Conservation (phyloP, 2,797 vertebrate species). For the Gouania willdenowi region DNA sequence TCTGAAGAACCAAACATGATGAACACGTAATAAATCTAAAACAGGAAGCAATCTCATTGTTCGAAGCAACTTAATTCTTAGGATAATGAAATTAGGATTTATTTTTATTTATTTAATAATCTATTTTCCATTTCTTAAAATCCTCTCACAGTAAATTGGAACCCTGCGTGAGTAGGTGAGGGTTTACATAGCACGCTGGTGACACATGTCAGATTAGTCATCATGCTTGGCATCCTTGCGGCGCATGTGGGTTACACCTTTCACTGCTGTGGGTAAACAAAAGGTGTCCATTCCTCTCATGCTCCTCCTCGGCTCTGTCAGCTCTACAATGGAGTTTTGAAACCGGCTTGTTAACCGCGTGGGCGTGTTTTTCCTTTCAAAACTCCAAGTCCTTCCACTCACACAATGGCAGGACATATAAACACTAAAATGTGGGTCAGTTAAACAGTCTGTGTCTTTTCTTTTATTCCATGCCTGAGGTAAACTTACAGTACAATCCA, state of each 20-base stretch:
- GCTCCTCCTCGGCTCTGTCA: slow-evolving; percentile 38
- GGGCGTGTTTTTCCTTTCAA: slow-evolving; percentile 61
- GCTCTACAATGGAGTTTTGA: slow-evolving; percentile 33
- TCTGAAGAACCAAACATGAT: too few species aligned
- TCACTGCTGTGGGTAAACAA: slow-evolving; percentile 26
- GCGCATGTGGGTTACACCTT: slow-evolving; percentile 25
- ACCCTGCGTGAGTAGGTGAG: too few species aligned
- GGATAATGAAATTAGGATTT: too few species aligned
- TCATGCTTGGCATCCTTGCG: slow-evolving; percentile 10
- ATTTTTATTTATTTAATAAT: too few species aligned
- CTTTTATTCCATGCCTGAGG: slow-evolving; percentile 42
- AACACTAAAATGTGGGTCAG: slow-evolving; percentile 67
- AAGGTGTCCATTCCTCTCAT: slow-evolving; percentile 17
- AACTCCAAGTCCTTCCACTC: slow-evolving; percentile 22
- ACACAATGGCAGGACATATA: slow-evolving; percentile 43
- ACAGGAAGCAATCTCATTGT: too few species aligned
- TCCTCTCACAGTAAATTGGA: too few species aligned
- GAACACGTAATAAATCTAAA: too few species aligned
- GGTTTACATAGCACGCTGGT: too few species aligned
- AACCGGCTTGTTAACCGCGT: slow-evolving; percentile 44
- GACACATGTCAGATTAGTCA: slow-evolving; percentile 19
- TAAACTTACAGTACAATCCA: slow-evolving; percentile 60
- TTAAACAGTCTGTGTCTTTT: slow-evolving; percentile 61
- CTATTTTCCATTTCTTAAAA: too few species aligned
- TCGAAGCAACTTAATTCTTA: too few species aligned